Conservation (phyloP, 2,113 vertebrate species). For the Mormyrus lacerda region DNA sequence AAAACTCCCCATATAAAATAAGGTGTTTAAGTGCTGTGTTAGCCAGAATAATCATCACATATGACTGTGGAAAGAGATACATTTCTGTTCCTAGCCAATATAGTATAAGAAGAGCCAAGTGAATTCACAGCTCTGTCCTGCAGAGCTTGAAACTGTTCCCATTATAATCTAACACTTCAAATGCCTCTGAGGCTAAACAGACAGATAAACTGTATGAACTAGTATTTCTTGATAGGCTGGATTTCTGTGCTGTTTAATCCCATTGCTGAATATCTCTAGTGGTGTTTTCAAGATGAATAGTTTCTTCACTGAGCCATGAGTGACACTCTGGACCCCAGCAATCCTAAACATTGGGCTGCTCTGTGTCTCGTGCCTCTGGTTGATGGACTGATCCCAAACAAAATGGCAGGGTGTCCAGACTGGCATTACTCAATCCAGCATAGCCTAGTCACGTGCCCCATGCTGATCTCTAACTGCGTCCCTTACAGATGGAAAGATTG, state of each 20-base stretch:
- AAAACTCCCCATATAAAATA: not conserved
- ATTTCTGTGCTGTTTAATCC: not conserved
- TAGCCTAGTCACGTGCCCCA: not conserved
- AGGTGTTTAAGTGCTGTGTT: not conserved
- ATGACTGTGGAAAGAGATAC: not conserved
- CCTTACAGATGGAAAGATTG: not conserved
- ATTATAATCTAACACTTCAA: not conserved
- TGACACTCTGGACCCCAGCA: not conserved
- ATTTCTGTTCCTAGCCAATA: not conserved
- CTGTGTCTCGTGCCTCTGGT: not conserved
- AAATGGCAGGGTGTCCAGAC: not conserved
- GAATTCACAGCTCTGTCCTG: not conserved
- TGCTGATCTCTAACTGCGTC: not conserved
- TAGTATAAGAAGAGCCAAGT: not conserved
- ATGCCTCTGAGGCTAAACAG: not conserved
- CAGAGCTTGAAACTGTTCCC: not conserved
- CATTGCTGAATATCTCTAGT: not conserved
- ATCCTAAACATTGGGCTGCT: not conserved
- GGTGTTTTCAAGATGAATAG: not conserved
- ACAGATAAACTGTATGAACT: not conserved
- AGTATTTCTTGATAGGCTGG: not conserved
- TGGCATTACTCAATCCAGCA: not conserved
- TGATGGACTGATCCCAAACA: not conserved
- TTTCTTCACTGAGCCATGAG: not conserved
- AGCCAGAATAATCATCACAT: not conserved